Percentiles rank a stretch among this genome's conserved stretches.
Evolutionary conservation across 1,140 invertebrate species (phyloP).

Genomic region (Temnothorax longispinosus): DNA sequence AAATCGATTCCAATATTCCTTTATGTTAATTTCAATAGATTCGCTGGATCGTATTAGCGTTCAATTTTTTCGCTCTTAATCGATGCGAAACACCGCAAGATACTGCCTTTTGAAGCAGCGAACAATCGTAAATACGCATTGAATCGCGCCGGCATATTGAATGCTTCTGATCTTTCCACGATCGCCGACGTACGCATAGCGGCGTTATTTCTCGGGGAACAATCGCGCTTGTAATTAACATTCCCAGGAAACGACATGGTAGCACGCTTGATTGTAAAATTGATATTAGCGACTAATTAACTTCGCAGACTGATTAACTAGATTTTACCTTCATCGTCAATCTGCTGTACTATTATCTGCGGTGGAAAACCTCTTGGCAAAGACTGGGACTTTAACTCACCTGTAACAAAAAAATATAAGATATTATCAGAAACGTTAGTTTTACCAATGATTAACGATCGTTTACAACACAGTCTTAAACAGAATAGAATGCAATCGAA

Average conservation of each 20-base stretch:
- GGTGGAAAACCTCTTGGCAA: slow-evolving; percentile 84
- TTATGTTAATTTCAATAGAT: slow-evolving; percentile 1
- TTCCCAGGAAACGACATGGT: slow-evolving; percentile 31
- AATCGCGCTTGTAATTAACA: slow-evolving; percentile 65
- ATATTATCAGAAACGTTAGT: slow-evolving; percentile 10
- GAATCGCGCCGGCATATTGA: slow-evolving; percentile 28
- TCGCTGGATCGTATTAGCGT: not conserved
- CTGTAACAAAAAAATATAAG: slow-evolving; percentile 80
- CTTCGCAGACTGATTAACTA: slow-evolving; percentile 48
- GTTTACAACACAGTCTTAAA: not conserved
- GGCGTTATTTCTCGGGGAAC: slow-evolving; percentile 55
- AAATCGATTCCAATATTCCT: not conserved
- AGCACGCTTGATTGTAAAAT: slow-evolving; percentile 46
- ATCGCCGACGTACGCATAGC: slow-evolving; percentile 33
- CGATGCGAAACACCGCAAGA: not conserved
- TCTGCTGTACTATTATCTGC: slow-evolving; percentile 69
- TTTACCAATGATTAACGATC: slow-evolving; percentile 11
- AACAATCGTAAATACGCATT: slow-evolving; percentile 26
- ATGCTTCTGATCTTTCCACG: slow-evolving; percentile 43
- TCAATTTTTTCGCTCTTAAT: slow-evolving; percentile 22
- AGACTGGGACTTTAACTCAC: slow-evolving; percentile 86
- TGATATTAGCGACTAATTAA: slow-evolving; percentile 56
- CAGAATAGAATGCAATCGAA: not conserved
- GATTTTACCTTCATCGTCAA: slow-evolving; percentile 79
- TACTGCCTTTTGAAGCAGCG: not conserved